Percentiles rank a stretch among this genome's conserved stretches.
phyloP scores from a whole-genome alignment of 2,113 vertebrate genomes.

The Saguinus imperator region DNA sequence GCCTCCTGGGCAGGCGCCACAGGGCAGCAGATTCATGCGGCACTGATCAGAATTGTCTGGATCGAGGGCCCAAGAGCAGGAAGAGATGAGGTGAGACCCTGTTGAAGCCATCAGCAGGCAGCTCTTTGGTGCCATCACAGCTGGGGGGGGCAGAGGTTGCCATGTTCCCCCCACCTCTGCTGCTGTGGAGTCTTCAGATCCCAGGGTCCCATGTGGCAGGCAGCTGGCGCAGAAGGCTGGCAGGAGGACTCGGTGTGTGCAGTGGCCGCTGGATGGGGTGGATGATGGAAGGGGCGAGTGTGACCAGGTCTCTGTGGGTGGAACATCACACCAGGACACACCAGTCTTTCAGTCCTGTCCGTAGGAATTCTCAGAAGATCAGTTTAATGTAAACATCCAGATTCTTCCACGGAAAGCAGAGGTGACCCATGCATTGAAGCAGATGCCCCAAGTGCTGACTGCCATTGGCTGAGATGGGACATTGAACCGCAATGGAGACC shows the following conservation, averaged over 20 bases:
- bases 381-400: no score
- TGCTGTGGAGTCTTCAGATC: no score
- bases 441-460: background rate
- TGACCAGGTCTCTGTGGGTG: fast-evolving
- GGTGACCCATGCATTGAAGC: background rate
- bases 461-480: no score
- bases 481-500: background rate
- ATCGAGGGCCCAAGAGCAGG: background rate
- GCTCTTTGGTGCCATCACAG: no score
- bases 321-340: fast-evolving
- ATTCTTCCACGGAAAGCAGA: no score
- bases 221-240: background rate
- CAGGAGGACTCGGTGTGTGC: no score
- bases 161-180: background rate
- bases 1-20: background rate
- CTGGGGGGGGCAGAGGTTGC: fast-evolving
- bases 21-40: fast-evolving
- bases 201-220: no score
- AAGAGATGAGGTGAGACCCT: no score
- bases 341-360: no score
- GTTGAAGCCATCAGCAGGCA: background rate
- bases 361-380: no score
- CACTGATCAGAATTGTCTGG: no score
- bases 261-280: fast-evolving
- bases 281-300: fast-evolving